Percentiles rank a stretch among this genome's conserved stretches.
phyloP scores from a whole-genome alignment of 2,888 invertebrate species.

The Ophraella communa region DNA sequence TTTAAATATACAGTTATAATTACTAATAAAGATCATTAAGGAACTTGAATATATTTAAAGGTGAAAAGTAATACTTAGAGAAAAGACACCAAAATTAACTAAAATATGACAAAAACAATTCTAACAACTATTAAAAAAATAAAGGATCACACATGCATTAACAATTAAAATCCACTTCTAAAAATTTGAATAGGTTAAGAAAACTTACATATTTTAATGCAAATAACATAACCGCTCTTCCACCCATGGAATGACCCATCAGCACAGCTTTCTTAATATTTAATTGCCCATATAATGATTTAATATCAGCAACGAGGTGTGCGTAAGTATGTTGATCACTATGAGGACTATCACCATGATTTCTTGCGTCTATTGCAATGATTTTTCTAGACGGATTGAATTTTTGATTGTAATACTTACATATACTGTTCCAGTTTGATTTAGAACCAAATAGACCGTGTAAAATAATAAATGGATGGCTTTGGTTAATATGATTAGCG shows the following conservation, averaged over 20 bases:
- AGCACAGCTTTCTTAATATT: conserved; percentile 70
- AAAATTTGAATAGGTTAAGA: too few relatives aligned
- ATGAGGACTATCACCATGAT: conserved; percentile 95
- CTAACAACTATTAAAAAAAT: too few relatives aligned
- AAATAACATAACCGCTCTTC: conserved; percentile 86
- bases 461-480: conserved; percentile 76
- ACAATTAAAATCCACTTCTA: too few relatives aligned
- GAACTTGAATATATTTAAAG: too few relatives aligned
- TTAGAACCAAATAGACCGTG: conserved; percentile 91
- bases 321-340: conserved; percentile 73
- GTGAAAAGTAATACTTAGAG: too few relatives aligned
- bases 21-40: too few relatives aligned
- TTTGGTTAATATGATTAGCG: conserved; percentile 36
- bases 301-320: conserved; percentile 77
- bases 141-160: too few relatives aligned
- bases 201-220: conserved; percentile 72
- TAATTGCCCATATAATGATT: conserved; percentile 69
- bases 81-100: too few relatives aligned
- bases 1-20: too few relatives aligned
- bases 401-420: conserved; percentile 65
- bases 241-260: conserved; percentile 96
- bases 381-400: conserved; percentile 75
- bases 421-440: conserved; percentile 84
- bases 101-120: too few relatives aligned
- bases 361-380: conserved; percentile 85